A percentile compares a stretch with the other conserved stretches of the same genome.
These are phyloP conservation scores for Cairina moschata DNA, from an alignment of 2,113 vertebrate genomes.

Conservation along the genomic window DNA sequence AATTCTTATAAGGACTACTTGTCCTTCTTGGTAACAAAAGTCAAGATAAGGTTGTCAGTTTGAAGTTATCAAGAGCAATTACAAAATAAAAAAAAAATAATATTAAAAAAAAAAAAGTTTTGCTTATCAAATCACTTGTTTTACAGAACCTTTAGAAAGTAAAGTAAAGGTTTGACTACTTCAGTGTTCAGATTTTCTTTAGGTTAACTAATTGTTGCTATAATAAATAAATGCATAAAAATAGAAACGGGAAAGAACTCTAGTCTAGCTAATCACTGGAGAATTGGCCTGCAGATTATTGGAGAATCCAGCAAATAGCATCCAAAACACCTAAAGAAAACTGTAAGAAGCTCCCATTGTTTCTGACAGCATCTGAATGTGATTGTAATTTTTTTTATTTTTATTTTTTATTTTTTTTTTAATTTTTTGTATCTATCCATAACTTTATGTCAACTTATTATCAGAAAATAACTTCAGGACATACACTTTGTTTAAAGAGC, in stretches of 20 bases:
- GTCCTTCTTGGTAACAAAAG: not conserved
- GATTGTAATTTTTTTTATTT: not conserved
- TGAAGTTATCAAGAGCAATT: not conserved
- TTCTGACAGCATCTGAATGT: constrained; percentile 1
- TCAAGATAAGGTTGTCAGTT: not conserved
- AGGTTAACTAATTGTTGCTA: not conserved
- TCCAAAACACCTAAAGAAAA: not conserved
- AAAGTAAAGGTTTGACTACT: not conserved
- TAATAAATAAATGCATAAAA: not conserved
- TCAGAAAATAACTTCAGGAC: constrained; percentile 38
- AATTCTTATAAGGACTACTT: not conserved
- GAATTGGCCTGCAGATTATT: not conserved
- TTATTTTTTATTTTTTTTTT: not conserved
- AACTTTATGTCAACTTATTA: constrained; percentile 41
- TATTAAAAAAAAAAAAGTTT: not conserved
- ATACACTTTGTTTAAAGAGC: constrained; percentile 33
- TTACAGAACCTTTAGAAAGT: not conserved
- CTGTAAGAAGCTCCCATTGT: not conserved
- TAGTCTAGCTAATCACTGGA: not conserved
- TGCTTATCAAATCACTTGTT: not conserved
- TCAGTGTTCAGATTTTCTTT: not conserved
- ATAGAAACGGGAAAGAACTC: not conserved
- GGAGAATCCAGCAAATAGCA: not conserved
- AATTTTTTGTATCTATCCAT: not conserved
- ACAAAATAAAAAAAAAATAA: not conserved